Evolutionary conservation across 2,888 invertebrate species (phyloP), one percentile per base, ranked within the genome.

Genomic region (Heterodera filipjevi): DNA sequence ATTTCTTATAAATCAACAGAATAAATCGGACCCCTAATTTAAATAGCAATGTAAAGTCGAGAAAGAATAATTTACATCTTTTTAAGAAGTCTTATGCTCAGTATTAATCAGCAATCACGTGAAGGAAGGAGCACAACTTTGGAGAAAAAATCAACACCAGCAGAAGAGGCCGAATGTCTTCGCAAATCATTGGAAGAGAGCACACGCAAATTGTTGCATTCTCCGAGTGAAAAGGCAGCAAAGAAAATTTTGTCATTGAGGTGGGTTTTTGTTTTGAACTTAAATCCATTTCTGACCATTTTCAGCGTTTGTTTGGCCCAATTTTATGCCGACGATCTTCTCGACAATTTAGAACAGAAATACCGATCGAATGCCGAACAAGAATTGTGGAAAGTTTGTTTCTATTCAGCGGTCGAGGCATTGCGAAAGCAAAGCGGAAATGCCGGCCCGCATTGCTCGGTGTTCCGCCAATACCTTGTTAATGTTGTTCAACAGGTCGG

Each of bases 311-410:
- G 70, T 27, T 39, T 78, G 53, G 75, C 78, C 33, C n/a, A 66
- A n/a, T 30, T 68, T 44, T 80, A 80, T 66, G 32, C 46, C 35
- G 44, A 73, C 5, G 64, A 71, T 19, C 39, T 79, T 22, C 59
- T 79, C 19, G 46, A 32, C 12, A 72, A 81, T 59, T 33, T 77
- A 2, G 73, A 80, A 22, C 71, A 71, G 53, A 76, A 49, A 14
- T 78, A 76, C 44, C 14, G 68, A 35, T 33, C 59, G 12, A 79
- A 77, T 53, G 35, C 77, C 35, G 82, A 82, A 30, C 44, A 68
- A 12, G 53, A 75, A 10, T 27, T 82, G 66, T 82, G 82, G 82
- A 82, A 79, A 68, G 27, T 49, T 33, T 77, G 77, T 35, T 82
- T 82, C 66, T 82, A 82, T 76, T 49, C 66, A 8, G 39, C 77